Base-by-base conservation (phyloP, 2,797 vertebrate species). In the Bradypodion pumilum region DNA sequence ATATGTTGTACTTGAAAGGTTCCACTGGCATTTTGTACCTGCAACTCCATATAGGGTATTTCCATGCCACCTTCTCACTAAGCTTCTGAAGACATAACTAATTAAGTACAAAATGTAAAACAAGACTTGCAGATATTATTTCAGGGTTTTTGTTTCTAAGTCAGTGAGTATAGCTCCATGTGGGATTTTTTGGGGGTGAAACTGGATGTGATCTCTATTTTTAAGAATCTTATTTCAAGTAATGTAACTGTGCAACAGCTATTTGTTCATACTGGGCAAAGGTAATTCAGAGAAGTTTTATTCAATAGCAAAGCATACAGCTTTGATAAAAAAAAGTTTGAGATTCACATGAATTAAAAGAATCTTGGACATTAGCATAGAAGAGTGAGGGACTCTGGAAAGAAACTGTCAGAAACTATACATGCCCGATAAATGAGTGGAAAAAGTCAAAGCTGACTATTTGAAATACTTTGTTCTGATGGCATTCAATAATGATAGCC, bases 401-500 rank as follows among this genome's bases (percentile, higher is more conserved):
- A 52, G 9, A 5, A 8, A 65, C 42, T 65, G 23, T 63, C 44
- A 79, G 10, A 35, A 10, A 52, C n/a, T 25, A 29, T 5, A 46
- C 25, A 52, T 40, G 56, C 29, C 42, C 6, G 16, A n/a, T 63
- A 35, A 1, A 1, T 19, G 84, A 42, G 80, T 75, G 79, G 86
- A 72, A 0, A 60, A 7, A 66, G 40, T 8, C 75, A 78, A 21
- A 75, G 7, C 79, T 42, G 37, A 49, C 65, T 32, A 44, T 62
- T 44, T 72, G 16, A 70, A 69, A 6, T 19, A 35, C 81, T 62
- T 79, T 78, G 74, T 40, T 0, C 1, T 2, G 13, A 74, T 65
- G 81, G 70, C 74, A 75, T 87, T 68, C 42, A 86, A 81, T 52
- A 66, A 62, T 88, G 73, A 82, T 46, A 62, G 15, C 10, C 52